These are phyloP conservation scores for Pachypanchax playfairii DNA, from an alignment of 2,113 vertebrate species.

Conservation along the genomic window DNA sequence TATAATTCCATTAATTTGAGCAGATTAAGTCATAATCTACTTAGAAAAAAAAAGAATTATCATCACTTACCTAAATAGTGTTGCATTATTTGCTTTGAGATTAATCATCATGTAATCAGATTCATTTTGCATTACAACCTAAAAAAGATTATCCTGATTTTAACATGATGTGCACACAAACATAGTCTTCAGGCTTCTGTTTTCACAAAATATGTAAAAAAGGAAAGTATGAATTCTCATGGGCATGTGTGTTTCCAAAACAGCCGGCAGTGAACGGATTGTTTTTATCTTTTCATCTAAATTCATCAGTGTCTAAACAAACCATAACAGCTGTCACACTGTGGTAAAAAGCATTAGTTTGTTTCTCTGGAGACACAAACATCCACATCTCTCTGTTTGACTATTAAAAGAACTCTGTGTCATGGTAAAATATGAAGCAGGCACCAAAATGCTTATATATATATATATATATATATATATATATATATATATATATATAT, in stretches of 20 bases:
- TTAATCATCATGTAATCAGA: neutral
- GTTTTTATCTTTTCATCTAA: constrained; percentile 23
- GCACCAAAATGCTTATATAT: neutral
- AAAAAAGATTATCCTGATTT: neutral
- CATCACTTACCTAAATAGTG: neutral
- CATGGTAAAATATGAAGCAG: neutral
- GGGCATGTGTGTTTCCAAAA: constrained; percentile 17
- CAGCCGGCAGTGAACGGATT: constrained; percentile 16
- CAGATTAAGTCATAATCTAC: neutral
- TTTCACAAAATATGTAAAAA: constrained; percentile 5
- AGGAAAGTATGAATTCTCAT: neutral
- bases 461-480: too few species aligned
- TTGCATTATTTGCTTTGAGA: neutral
- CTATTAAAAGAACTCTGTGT: neutral
- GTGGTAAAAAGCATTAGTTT: neutral
- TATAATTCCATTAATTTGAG: neutral
- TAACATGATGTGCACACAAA: neutral
- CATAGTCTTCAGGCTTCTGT: neutral
- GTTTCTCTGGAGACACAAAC: neutral
- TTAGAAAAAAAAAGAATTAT: neutral
- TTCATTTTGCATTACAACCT: neutral
- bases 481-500: too few species aligned
- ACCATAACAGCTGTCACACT: neutral
- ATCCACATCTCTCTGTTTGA: neutral
- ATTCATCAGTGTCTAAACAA: constrained; percentile 25